phyloP scores from a whole-genome alignment of 1,140 invertebrate species.

The Zaprionus africanus region DNA sequence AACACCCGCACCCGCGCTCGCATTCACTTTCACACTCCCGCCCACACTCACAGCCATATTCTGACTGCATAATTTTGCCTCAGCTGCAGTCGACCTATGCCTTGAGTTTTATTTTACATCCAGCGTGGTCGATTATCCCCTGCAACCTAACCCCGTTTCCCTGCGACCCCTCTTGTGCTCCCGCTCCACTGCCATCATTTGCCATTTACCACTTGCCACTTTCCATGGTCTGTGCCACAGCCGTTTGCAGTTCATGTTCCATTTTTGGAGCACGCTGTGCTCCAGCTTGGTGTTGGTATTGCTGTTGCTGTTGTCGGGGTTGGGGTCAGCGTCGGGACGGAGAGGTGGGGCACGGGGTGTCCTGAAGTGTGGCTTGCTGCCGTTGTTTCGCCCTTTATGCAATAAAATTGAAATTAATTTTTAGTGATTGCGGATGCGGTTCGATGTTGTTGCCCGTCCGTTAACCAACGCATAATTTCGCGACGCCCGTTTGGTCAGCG shows the following conservation, averaged over 20 bases:
- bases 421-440: conserved; percentile 82
- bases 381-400: conserved; percentile 41
- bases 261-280: conserved; percentile 36
- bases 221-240: conserved; percentile 23
- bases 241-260: conserved; percentile 37
- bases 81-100: conserved; percentile 42
- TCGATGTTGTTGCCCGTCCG: conserved; percentile 37
- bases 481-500: conserved; percentile 26
- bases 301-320: neutral
- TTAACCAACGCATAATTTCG: conserved; percentile 53
- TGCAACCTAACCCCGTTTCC: neutral
- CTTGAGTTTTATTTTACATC: conserved; percentile 60
- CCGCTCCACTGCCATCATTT: neutral
- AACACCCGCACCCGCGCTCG: neutral
- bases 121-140: conserved; percentile 15
- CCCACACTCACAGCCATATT: conserved; percentile 21
- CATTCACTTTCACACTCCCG: conserved; percentile 32
- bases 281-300: neutral
- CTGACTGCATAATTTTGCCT: conserved; percentile 69
- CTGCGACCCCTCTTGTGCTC: neutral
- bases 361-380: conserved; percentile 5
- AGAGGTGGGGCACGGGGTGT: neutral
- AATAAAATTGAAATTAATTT: conserved; percentile 84
- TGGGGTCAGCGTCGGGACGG: neutral
- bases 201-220: conserved; percentile 19